A percentile compares a stretch with the other conserved stretches of the same genome.
These are phyloP conservation scores for Rhinoderma darwinii DNA, from an alignment of 2,113 vertebrate species.

Conservation along the genomic window DNA sequence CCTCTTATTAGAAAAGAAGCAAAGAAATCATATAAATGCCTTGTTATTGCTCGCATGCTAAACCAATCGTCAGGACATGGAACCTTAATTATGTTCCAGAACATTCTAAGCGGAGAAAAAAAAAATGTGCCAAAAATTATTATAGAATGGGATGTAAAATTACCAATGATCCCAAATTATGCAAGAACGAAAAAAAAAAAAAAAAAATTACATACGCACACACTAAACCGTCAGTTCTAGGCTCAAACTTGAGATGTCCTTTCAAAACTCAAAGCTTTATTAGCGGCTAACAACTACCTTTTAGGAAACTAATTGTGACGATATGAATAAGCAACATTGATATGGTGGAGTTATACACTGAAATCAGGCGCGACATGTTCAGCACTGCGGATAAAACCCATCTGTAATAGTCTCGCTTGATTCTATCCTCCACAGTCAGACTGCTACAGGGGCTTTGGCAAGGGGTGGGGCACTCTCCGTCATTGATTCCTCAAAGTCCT, in stretches of 20 bases:
- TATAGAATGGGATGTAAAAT: constrained; percentile 79
- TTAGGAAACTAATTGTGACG: constrained; percentile 61
- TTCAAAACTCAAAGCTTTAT: constrained; percentile 48
- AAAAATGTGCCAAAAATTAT: constrained; percentile 84
- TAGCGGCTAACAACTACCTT: constrained; percentile 62
- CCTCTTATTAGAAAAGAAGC: constrained; percentile 65
- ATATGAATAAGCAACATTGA: constrained; percentile 53
- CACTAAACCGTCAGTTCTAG: constrained; percentile 51
- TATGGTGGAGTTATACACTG: constrained; percentile 24
- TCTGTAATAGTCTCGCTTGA: constrained; percentile 60
- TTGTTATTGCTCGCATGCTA: constrained; percentile 52
- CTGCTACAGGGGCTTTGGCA: constrained; percentile 90
- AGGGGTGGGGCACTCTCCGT: constrained; percentile 76
- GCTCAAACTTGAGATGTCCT: constrained; percentile 38
- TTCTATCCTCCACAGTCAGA: constrained; percentile 72
- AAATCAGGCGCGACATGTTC: constrained; percentile 1
- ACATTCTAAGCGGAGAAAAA: constrained; percentile 75
- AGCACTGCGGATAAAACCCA: not conserved
- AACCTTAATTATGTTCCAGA: constrained; percentile 62
- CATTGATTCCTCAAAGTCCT: constrained; percentile 77
- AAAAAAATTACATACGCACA: constrained; percentile 57
- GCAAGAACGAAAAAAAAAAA: not conserved
- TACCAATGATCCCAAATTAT: constrained; percentile 63
- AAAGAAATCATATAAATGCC: constrained; percentile 77
- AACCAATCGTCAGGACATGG: constrained; percentile 50